Conservation (phyloP, 2,113 vertebrate species). For the Bostrychus sinensis region DNA sequence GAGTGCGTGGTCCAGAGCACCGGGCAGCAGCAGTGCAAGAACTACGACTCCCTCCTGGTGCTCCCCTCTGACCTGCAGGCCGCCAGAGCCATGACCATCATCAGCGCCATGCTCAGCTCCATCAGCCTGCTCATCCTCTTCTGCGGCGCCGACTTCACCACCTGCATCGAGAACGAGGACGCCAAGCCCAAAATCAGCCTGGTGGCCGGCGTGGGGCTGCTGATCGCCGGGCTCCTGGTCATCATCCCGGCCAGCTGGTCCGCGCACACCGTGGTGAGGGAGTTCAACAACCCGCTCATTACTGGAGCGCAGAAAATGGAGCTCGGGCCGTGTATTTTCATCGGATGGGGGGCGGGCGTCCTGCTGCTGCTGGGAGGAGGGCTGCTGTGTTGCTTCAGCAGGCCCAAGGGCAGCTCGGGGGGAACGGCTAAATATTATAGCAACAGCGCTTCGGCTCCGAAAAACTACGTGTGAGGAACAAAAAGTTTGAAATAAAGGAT, state of each 20-base stretch:
- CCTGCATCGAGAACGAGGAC: constrained; percentile 74
- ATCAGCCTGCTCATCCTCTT: constrained; percentile 76
- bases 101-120: constrained; percentile 67
- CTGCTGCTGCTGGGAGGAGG: constrained; percentile 78
- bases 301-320: constrained; percentile 34
- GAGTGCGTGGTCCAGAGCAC: constrained; percentile 83
- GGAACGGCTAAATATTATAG: constrained; percentile 77
- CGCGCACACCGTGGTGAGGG: constrained; percentile 60
- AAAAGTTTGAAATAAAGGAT: neutral
- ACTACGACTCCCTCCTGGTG: constrained; percentile 77
- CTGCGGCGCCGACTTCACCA: constrained; percentile 80
- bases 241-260: constrained; percentile 82
- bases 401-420: constrained; percentile 52
- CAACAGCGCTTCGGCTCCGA: constrained; percentile 67
- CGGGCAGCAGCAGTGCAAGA: constrained; percentile 84
- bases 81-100: constrained; percentile 79
- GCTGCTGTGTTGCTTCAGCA: constrained; percentile 82
- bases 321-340: constrained; percentile 78
- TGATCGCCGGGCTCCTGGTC: constrained; percentile 74
- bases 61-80: constrained; percentile 76
- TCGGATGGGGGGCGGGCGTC: constrained; percentile 77
- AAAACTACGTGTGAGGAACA: constrained; percentile 78
- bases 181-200: constrained; percentile 78
- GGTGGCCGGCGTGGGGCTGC: constrained; percentile 67
- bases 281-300: constrained; percentile 70